Percentiles rank a stretch among this genome's conserved stretches.
Conservation (phyloP, 1,140 invertebrate species). For the Brachionus asplanchnoidis region DNA sequence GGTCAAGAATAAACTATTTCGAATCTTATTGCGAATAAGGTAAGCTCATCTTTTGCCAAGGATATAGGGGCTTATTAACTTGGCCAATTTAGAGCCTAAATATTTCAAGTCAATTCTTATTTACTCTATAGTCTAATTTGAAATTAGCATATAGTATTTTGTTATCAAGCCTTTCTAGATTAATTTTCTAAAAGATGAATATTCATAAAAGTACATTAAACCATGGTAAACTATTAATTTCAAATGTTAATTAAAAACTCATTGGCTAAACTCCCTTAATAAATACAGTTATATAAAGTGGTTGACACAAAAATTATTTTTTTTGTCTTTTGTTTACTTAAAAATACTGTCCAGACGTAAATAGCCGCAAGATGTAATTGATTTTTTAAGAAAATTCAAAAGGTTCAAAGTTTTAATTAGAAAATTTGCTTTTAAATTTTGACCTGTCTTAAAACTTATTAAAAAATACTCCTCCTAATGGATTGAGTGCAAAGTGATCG, state of each 20-base stretch:
- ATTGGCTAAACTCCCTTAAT: background rate
- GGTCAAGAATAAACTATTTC: background rate
- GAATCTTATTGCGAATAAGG: background rate
- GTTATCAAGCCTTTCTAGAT: background rate
- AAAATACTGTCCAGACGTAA: background rate
- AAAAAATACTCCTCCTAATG: background rate
- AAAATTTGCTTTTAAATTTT: background rate
- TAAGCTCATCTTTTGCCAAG: background rate
- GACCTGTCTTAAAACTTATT: background rate
- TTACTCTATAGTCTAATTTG: constrained; percentile 9
- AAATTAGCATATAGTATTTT: constrained; percentile 19
- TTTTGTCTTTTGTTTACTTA: background rate
- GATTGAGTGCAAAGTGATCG: background rate
- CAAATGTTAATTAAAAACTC: constrained; percentile 31
- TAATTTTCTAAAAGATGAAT: constrained; percentile 32
- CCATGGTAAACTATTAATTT: background rate
- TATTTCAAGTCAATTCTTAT: background rate
- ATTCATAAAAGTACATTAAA: background rate
- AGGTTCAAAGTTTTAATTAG: background rate
- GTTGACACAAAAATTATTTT: background rate
- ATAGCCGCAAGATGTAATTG: background rate
- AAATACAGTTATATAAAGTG: constrained; percentile 21
- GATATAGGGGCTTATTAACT: background rate
- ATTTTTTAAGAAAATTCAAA: background rate
- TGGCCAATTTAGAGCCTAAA: background rate